phyloP scores from a whole-genome alignment of 2,888 invertebrate genomes.

The Ecliptopera silaceata region DNA sequence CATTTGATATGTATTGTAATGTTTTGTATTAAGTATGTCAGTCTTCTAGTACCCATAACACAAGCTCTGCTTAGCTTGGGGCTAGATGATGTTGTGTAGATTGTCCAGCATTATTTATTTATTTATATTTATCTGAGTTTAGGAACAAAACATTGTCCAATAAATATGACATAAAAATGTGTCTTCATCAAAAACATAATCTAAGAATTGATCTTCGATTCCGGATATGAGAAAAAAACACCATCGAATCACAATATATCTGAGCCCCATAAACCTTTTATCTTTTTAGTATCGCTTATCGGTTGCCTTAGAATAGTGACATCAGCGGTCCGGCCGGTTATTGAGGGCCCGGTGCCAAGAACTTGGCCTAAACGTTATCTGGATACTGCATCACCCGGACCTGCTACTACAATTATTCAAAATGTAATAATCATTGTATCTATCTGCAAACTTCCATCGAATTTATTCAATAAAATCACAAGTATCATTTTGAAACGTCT shows the following conservation, averaged over 20 bases:
- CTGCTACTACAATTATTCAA: conserved; percentile 56
- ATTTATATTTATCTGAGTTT: too few relatives aligned
- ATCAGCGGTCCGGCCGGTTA: conserved; percentile 40
- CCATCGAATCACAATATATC: conserved; percentile 15
- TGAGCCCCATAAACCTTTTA: conserved; percentile 13
- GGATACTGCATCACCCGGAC: conserved; percentile 45
- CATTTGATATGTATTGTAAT: too few relatives aligned
- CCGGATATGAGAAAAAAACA: neutral
- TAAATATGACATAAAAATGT: neutral
- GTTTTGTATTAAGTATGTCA: too few relatives aligned
- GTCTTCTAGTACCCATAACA: too few relatives aligned
- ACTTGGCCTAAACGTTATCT: conserved; percentile 63
- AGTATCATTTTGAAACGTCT: too few relatives aligned
- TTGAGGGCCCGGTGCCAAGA: conserved; percentile 66
- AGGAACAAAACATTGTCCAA: too few relatives aligned
- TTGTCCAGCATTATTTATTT: too few relatives aligned
- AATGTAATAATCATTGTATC: conserved; percentile 43
- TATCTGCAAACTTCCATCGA: too few relatives aligned
- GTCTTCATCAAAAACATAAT: neutral
- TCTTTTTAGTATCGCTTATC: conserved; percentile 23
- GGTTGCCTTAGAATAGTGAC: conserved; percentile 38
- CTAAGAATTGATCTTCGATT: neutral
- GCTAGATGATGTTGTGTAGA: too few relatives aligned
- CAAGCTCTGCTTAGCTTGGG: too few relatives aligned
- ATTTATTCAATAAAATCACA: too few relatives aligned